Evolutionary conservation across 1,140 invertebrate species (phyloP), one percentile per base, ranked within the genome.

Genomic region (Drosophila ficusphila): DNA sequence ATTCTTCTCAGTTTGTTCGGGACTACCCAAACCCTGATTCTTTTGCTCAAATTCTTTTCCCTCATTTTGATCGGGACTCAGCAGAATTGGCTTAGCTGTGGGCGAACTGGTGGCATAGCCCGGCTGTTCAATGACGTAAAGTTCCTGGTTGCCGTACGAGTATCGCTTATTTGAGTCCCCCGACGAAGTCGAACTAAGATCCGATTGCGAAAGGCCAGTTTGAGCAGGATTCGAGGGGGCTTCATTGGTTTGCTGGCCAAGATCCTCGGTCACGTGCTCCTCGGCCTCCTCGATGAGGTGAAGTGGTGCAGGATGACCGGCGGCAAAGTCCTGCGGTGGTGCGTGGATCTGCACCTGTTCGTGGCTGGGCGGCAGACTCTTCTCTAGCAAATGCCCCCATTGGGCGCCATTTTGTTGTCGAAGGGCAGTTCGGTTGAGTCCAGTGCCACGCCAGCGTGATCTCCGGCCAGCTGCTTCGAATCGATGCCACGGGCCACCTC

Each of bases 141-240:
- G 94, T 62, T 95, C 91, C 90, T 96, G 95, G 82, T 95, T 96
- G 38, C 95, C 94, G 78, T 96, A 96, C 34, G 94, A 93, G 78
- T 96, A 96, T 65, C 94, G 95, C 8, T 94, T 94, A 89, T 95
- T 95, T 34, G 93, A 93, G 12, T 94, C 95, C 7, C 92, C 93
- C 23, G 94, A 93, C 4, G 95, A 95, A 3, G 94, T 95, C 75
- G 95, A 93, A 54, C 95, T 96, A 0, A 95, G 92, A 74, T 95
- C 95, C 1, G 95, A 96, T 76, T 96, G 95, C 7, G 95, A 95
- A 3, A 96, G 92, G 1, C 96, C 95, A 0, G 95, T 96, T 56
- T 94, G 95, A 1, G 79, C 64, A n/a, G 21, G 6, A 18, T 21
- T 7, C 12, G 23, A 0, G 3, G 4, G 93, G 93, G 11, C 23